Base-by-base conservation (phyloP, 2,113 vertebrate species). In the Rhagologus leucostigma region DNA sequence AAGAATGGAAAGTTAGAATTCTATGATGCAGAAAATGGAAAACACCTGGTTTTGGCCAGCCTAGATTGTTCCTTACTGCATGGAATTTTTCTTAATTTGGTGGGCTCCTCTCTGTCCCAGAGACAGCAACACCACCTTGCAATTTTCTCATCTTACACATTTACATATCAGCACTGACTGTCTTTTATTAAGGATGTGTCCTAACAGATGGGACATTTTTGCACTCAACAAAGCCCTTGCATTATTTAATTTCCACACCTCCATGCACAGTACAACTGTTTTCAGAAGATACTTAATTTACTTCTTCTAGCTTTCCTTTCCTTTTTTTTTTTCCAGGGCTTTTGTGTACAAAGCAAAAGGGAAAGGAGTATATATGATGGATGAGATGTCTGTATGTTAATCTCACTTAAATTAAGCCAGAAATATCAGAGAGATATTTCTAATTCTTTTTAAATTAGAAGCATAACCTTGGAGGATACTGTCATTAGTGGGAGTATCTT, bases 391-490 rank as follows among this genome's bases (percentile, higher is more conserved):
- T 93, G 57, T 68, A 83, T 82, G 93, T 91, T 98, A 98, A 98
- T 98, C 97, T 97, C 95, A 87, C 87, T 96, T 98, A 98, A 98
- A 98, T 98, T 97, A 98, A 98, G 93, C 85, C 88, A 97, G 95
- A 95, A 98, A 97, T 97, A 96, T 97, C 63, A 88, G 82, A 84
- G 97, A 97, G 97, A 95, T 78, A 94, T 96, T 87, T 39, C 80
- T 97, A 98, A 98, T 98, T 98, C 97, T 98, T 97, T 98, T 97
- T 95, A 98, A 98, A 98, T 98, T 97, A 98, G 96, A 95, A 95
- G 67, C 44, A 78, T 74, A 83, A 87, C 82, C 93, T 97, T 97
- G 84, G 93, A 97, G 95, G 97, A 95, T 94, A 96, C 65, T 94
- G 93, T 97, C 96, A 79, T 88, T 74, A 89, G 71, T 76, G 56